phyloP scores from a whole-genome alignment of 1,140 invertebrate species.

The Macrosteles quadrilineatus region DNA sequence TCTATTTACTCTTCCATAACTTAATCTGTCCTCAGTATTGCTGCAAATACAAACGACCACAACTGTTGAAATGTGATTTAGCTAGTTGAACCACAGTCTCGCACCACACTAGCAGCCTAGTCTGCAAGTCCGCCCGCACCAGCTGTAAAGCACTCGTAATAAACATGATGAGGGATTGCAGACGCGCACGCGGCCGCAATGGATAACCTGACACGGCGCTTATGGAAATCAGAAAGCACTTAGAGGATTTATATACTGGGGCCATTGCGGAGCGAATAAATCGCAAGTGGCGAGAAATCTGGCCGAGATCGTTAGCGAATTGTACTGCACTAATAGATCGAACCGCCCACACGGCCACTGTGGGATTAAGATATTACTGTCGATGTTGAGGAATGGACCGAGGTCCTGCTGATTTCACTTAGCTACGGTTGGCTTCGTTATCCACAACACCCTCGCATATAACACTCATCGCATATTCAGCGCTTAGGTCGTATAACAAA shows the following conservation, averaged over 20 bases:
- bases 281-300: not conserved
- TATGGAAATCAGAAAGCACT: slow-evolving; percentile 16
- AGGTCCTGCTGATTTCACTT: slow-evolving; percentile 7
- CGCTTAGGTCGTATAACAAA: too few relatives aligned
- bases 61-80: too few relatives aligned
- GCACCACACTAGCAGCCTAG: too few relatives aligned
- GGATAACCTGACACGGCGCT: too few relatives aligned
- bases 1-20: too few relatives aligned
- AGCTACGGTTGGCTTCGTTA: not conserved
- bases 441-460: not conserved
- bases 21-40: too few relatives aligned
- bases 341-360: not conserved
- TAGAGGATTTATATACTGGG: slow-evolving; percentile 7
- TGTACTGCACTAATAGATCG: slow-evolving; percentile 10
- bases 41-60: too few relatives aligned
- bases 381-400: not conserved
- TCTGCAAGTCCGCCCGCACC: too few relatives aligned
- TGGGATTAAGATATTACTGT: slow-evolving; percentile 6
- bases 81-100: too few relatives aligned
- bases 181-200: too few relatives aligned
- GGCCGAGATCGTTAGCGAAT: slow-evolving; percentile 1
- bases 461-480: not conserved
- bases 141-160: too few relatives aligned
- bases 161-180: too few relatives aligned
- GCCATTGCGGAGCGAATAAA: not conserved